Conservation (phyloP, 2,888 invertebrate genomes). For the Lasioglossum villosulum region DNA sequence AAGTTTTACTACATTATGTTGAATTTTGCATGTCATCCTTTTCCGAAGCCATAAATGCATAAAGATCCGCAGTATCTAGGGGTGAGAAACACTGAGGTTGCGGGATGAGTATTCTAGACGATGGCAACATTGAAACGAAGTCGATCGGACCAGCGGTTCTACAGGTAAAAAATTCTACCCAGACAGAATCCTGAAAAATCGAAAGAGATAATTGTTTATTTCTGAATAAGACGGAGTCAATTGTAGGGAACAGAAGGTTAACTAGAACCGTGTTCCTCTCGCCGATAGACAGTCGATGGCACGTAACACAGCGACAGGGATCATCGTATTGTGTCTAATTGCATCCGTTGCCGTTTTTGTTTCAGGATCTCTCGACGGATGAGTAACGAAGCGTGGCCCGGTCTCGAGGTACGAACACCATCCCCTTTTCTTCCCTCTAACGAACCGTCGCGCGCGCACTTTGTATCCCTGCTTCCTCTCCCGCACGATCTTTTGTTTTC, state of each 20-base stretch:
- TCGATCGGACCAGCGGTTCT: too few relatives aligned
- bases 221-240: neutral
- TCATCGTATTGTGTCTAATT: slow-evolving; percentile 55
- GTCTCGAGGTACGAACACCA: slow-evolving; percentile 49
- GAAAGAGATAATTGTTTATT: neutral
- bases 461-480: slow-evolving; percentile 43
- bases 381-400: slow-evolving; percentile 60
- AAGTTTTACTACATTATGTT: too few relatives aligned
- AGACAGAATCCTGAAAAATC: neutral
- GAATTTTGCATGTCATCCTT: too few relatives aligned
- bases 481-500: slow-evolving; percentile 26
- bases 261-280: neutral
- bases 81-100: too few relatives aligned
- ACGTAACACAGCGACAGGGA: slow-evolving; percentile 14
- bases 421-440: slow-evolving; percentile 52
- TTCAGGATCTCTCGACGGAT: slow-evolving; percentile 58
- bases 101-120: too few relatives aligned
- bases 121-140: too few relatives aligned
- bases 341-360: slow-evolving; percentile 63
- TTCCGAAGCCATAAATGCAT: too few relatives aligned
- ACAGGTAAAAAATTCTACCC: too few relatives aligned
- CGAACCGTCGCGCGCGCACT: slow-evolving; percentile 53
- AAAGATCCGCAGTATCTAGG: too few relatives aligned
- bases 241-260: neutral
- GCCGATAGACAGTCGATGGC: neutral